phyloP scores from a whole-genome alignment of 1,140 invertebrate species.

The Caenorhabditis tropicalis region DNA sequence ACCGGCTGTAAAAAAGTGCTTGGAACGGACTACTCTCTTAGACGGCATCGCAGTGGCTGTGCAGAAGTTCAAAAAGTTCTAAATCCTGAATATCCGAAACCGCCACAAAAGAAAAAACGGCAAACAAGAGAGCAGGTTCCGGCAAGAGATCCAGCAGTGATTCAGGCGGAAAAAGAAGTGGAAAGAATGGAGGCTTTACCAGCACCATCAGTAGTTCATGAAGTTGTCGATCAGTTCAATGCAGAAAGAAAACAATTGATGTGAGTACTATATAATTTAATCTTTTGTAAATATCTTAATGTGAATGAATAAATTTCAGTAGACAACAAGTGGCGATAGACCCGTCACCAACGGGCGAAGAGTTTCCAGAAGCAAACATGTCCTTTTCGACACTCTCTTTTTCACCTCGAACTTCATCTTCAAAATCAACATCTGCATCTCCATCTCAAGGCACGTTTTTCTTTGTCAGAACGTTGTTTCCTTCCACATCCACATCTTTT shows the following conservation, averaged over 20 bases:
- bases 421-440: neutral
- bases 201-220: neutral
- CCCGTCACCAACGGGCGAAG: too few species aligned
- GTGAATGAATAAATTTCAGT: too few species aligned
- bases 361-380: too few species aligned
- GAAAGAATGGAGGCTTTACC: neutral
- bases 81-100: neutral
- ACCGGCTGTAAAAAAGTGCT: neutral
- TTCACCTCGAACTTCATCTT: too few species aligned
- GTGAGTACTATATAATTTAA: neutral
- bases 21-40: slow-evolving; percentile 6
- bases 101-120: neutral
- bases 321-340: too few species aligned
- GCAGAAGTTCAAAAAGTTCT: neutral
- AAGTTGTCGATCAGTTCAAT: neutral
- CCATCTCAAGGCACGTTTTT: too few species aligned
- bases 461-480: too few species aligned
- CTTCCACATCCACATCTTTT: too few species aligned
- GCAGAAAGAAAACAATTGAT: neutral
- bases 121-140: neutral
- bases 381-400: too few species aligned
- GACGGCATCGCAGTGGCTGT: neutral
- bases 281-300: too few species aligned
- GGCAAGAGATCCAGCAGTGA: neutral
- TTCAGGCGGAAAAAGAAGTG: neutral